Evolutionary conservation across 2,888 invertebrate genomes (phyloP).

Genomic region (Muscina levida): DNA sequence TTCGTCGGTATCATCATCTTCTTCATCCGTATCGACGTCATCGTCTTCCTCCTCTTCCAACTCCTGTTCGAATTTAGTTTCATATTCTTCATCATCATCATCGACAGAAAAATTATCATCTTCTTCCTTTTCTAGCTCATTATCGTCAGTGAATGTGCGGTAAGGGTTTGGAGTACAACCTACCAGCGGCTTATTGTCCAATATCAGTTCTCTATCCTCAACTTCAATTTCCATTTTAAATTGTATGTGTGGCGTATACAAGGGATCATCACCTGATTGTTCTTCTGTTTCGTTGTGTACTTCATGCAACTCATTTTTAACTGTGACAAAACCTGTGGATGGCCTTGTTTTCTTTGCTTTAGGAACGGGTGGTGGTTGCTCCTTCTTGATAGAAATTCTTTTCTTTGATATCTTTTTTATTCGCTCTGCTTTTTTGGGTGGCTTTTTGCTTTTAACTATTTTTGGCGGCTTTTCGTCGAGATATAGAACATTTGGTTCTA

Average conservation of each 20-base stretch:
- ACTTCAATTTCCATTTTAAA: slow-evolving; percentile 2
- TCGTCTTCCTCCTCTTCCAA: slow-evolving; percentile 1
- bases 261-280: not conserved
- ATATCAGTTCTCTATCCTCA: not conserved
- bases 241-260: not conserved
- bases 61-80: not conserved
- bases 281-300: not conserved
- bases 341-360: not conserved
- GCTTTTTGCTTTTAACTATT: slow-evolving; percentile 24
- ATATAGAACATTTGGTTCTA: slow-evolving; percentile 42
- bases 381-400: not conserved
- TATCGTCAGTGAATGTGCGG: not conserved
- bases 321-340: not conserved
- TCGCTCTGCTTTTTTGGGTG: not conserved
- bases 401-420: slow-evolving; percentile 19
- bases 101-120: not conserved
- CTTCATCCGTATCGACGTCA: not conserved
- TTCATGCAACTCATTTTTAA: not conserved
- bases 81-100: slow-evolving; percentile 9
- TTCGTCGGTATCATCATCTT: slow-evolving; percentile 30
- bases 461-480: slow-evolving; percentile 35
- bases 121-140: not conserved
- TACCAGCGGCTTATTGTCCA: not conserved
- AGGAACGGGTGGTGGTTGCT: not conserved
- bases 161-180: not conserved